Evolutionary conservation across 2,888 invertebrate genomes (phyloP).

Genomic region (Nineta flava): DNA sequence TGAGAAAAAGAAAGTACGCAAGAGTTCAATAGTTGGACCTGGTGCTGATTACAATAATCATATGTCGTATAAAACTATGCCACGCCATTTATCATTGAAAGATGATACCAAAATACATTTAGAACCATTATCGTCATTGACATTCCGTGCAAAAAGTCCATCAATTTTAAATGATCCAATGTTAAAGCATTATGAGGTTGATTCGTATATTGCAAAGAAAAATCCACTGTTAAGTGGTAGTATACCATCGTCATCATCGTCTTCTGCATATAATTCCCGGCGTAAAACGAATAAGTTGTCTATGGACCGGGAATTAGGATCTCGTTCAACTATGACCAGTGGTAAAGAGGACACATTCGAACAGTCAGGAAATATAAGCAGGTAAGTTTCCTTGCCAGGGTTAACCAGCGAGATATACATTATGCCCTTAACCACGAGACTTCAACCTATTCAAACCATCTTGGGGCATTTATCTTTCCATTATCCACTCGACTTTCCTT

Average conservation of each 20-base stretch:
- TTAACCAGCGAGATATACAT: no score
- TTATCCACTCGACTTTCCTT: no score
- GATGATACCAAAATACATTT: no score
- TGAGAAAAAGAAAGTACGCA: constrained; percentile 57
- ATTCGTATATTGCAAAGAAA: background rate
- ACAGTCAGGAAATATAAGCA: background rate
- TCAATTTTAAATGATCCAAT: background rate
- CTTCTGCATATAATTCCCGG: background rate
- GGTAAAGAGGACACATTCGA: background rate
- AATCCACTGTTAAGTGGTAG: background rate
- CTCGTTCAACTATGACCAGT: background rate
- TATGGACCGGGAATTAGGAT: background rate
- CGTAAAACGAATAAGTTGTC: background rate
- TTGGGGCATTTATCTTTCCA: no score
- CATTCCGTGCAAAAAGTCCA: background rate
- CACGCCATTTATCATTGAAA: background rate
- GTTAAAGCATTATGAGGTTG: background rate
- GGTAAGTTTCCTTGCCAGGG: background rate
- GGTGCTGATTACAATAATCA: constrained; percentile 18
- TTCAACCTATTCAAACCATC: no score
- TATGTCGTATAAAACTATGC: background rate
- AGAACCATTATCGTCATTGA: background rate
- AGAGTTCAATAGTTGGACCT: constrained; percentile 48
- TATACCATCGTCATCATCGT: background rate
- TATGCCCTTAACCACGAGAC: no score